These are phyloP conservation scores for Drosophila mimetica DNA, from an alignment of 2,888 invertebrate species.

Conservation along the genomic window DNA sequence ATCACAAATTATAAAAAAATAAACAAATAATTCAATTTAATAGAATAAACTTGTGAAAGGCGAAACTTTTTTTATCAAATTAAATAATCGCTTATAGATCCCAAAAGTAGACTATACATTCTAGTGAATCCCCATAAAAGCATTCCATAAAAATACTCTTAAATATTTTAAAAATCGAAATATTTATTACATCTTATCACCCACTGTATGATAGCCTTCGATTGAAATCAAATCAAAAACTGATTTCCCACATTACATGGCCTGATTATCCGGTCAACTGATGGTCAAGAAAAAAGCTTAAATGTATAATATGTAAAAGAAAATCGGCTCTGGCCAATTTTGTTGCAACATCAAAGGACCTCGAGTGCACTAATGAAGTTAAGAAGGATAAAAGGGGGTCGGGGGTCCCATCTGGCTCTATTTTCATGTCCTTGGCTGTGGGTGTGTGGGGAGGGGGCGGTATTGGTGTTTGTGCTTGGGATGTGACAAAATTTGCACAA, in stretches of 20 bases:
- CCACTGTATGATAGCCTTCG: constrained; percentile 10
- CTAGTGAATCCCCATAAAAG: not conserved
- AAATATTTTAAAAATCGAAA: no score
- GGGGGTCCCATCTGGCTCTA: constrained; percentile 25
- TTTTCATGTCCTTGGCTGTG: constrained; percentile 19
- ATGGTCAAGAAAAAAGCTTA: constrained; percentile 22
- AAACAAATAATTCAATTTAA: no score
- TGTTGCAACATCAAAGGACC: constrained; percentile 26
- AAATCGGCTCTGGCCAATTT: constrained; percentile 24
- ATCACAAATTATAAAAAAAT: not conserved
- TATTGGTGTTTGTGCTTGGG: constrained; percentile 41
- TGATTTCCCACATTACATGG: constrained; percentile 35
- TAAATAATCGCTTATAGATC: not conserved
- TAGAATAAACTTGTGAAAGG: no score
- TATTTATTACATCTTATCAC: not conserved
- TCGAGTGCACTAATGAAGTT: constrained; percentile 67
- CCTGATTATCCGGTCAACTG: constrained; percentile 81
- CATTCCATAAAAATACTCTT: not conserved
- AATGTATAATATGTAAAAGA: constrained; percentile 15
- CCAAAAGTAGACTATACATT: not conserved
- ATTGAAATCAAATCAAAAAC: constrained; percentile 37
- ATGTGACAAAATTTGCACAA: constrained; percentile 75
- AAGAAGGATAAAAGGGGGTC: constrained; percentile 25
- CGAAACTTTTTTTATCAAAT: not conserved
- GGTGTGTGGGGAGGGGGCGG: not conserved